Evolutionary conservation across 2,888 invertebrate species (phyloP), one percentile per base, ranked within the genome.

Genomic region (Ashinkailepas kermadecensis): DNA sequence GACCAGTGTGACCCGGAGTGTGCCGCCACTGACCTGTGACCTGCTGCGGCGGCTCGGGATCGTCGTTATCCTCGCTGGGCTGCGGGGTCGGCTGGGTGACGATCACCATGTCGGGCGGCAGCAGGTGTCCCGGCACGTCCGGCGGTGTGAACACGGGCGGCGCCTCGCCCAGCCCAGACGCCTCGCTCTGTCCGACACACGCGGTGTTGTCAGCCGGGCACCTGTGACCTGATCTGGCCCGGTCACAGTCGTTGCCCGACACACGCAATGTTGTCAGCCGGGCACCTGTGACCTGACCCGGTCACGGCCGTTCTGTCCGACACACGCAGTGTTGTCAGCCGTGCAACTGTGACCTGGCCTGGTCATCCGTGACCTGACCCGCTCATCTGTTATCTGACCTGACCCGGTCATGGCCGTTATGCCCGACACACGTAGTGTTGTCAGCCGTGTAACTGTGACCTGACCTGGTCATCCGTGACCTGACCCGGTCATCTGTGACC

Each of bases 51-150:
- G 18, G 39, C 25, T 57, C 57, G 39, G 39, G 23, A 25, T 23
- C 9, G 15, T 21, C 58, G 39, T 23, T 64, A 18, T 81, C 56
- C 11, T 65, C 81, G 74, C 74, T 54, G 15, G 74, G 74, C 81
- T 87, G 86, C 15, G 90, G 90, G 11, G 90, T 90, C 3, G 90
- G 89, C 85, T 90, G 89, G 11, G 89, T 90, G 80, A 90, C 87
- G 80, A 90, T 89, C 57, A 89, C 88, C 80, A 88, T 86, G 81
- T 89, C 88, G 6, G 89, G 88, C 84, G 87, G 89, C 85, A 88
- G 87, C 84, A 88, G 88, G 86, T 86, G 86, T 67, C 85, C 85
- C 91, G 82, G 90, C 89, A 13, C 84, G 85, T 81, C 92, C 92
- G 87, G 91, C 88, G 18, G 83, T 83, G 74, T 58, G 62, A 89